Evolutionary conservation across 2,797 vertebrate species (phyloP).

Genomic region (Siniperca undulata): DNA sequence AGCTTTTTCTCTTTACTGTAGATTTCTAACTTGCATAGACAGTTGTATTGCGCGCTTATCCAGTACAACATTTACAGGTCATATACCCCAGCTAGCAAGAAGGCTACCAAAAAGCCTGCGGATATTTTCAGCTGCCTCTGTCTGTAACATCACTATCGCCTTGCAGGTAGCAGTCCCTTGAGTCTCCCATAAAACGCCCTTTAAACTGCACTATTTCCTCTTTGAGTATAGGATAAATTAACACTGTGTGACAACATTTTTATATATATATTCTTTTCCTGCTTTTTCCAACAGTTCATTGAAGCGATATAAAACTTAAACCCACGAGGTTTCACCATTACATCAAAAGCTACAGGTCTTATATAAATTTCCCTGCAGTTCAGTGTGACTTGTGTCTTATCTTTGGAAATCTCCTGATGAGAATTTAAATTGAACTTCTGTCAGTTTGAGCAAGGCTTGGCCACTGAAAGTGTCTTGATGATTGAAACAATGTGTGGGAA

Average conservation of each 20-base stretch:
- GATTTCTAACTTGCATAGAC: neutral
- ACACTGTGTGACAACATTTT: neutral
- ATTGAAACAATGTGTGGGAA: conserved; percentile 22
- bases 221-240: neutral
- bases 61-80: too few species aligned
- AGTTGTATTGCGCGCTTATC: neutral
- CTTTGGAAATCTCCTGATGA: conserved; percentile 20
- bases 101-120: too few species aligned
- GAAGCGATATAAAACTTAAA: neutral
- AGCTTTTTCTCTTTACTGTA: too few species aligned
- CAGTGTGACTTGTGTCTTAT: conserved; percentile 19
- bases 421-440: conserved; percentile 45
- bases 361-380: conserved; percentile 26
- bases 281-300: neutral
- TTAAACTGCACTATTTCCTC: too few species aligned
- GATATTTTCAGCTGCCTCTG: too few species aligned
- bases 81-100: too few species aligned
- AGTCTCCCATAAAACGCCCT: neutral
- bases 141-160: neutral
- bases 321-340: neutral
- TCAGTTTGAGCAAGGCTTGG: neutral
- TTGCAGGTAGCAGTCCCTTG: neutral
- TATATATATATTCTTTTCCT: neutral
- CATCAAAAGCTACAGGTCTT: conserved; percentile 23
- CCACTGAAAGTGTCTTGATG: neutral